Conservation (phyloP, 1,140 invertebrate species). For the Saxidomus purpurata region DNA sequence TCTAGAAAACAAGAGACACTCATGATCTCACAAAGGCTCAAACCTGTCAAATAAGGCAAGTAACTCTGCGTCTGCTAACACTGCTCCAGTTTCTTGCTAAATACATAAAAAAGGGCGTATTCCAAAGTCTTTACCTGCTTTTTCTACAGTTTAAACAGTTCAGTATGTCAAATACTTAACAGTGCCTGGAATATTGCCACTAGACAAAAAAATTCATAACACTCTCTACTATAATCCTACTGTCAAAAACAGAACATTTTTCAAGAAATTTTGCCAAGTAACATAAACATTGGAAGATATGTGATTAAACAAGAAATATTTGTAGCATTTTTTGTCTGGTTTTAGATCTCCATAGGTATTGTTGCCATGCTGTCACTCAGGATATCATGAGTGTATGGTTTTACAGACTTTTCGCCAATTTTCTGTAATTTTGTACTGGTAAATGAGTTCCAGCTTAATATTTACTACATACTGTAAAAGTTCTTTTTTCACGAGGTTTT, state of each 20-base stretch:
- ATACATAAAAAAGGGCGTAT: conserved; percentile 1
- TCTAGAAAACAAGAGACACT: too few relatives aligned
- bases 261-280: background rate
- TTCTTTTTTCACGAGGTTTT: too few relatives aligned
- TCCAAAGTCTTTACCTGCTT: background rate
- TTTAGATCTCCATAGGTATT: background rate
- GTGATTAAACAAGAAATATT: conserved; percentile 42
- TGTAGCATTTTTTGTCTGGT: conserved; percentile 4
- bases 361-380: conserved; percentile 5
- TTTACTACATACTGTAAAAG: too few relatives aligned
- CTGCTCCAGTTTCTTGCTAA: background rate
- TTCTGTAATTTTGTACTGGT: too few relatives aligned
- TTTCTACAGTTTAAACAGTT: conserved; percentile 10
- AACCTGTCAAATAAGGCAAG: too few relatives aligned
- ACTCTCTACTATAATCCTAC: background rate
- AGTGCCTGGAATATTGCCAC: conserved; percentile 13
- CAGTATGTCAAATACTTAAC: conserved; percentile 30
- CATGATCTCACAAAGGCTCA: too few relatives aligned
- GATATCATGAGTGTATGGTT: background rate
- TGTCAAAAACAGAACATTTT: conserved; percentile 6
- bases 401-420: background rate
- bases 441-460: too few relatives aligned
- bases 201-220: conserved; percentile 21
- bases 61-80: too few relatives aligned
- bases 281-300: conserved; percentile 8